Evolutionary conservation across 1,140 invertebrate genomes (phyloP), one percentile per base, ranked within the genome.

Genomic region (Drosophila takahashii): DNA sequence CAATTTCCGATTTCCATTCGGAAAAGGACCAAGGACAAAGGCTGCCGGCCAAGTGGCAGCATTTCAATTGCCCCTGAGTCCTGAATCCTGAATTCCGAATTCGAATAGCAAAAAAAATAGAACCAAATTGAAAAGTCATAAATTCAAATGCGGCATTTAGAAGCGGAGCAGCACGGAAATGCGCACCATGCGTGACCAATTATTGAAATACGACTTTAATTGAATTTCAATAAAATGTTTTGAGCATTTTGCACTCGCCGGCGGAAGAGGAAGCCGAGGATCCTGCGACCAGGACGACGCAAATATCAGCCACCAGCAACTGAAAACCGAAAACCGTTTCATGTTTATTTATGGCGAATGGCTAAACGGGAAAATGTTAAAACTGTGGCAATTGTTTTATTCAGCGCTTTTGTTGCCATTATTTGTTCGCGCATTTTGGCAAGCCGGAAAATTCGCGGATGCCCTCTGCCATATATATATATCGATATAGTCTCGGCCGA

Each of bases 181-280:
- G 84, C 67, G 80, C 69, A 87, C 84, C 84, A 87, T 87, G 84
- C 84, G 85, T 87, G 85, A 79, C 84, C 84, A 87, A 87, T 87
- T 87, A 87, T 87, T 87, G 84, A 87, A 87, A 87, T 90, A 90
- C 84, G 84, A 85, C 84, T 87, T 87, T 87, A 87, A 87, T 90
- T 87, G 84, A 89, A 87, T 87, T 87, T 87, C 85, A 87, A 87
- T 87, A 87, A 87, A 87, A 87, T 87, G 79, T 85, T 72, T 85
- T 72, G 60, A 84, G 62, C 62, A 79, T 87, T 86, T 76, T 67
- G 83, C 74, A 79, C 76, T 77, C 62, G 48, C 37, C 44, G 59
- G 39, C 56, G 67, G 70, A 61, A 36, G 44, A 18, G 39, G 27
- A 39, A 47, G n/a, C 1, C 15, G 8, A 37, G 41, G 39, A 48